Conservation (phyloP, 2,888 invertebrate genomes). For the Mythimna albipuncta region DNA sequence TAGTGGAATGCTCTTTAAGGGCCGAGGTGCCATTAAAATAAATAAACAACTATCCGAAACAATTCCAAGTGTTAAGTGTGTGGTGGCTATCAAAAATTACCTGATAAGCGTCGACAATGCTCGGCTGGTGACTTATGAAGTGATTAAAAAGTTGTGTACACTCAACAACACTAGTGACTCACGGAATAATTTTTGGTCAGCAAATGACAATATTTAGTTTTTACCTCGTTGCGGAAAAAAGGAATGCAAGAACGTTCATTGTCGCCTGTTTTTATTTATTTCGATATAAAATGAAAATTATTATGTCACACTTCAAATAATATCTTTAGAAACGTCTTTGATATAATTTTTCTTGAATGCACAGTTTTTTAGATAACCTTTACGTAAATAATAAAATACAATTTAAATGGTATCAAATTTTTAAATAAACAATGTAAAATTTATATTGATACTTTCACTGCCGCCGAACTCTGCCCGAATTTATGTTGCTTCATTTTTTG, state of each 20-base stretch:
- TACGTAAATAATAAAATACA: not conserved
- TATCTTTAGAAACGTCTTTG: slow-evolving; percentile 5
- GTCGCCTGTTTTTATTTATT: slow-evolving; percentile 38
- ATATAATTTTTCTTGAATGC: not conserved
- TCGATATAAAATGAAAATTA: slow-evolving; percentile 15
- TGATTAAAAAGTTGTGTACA: slow-evolving; percentile 81
- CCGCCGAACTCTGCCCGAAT: not conserved
- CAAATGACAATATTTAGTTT: slow-evolving; percentile 27
- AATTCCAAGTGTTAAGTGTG: slow-evolving; percentile 90
- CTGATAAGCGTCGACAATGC: slow-evolving; percentile 86
- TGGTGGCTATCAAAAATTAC: slow-evolving; percentile 90
- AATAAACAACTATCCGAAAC: slow-evolving; percentile 87
- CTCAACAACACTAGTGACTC: slow-evolving; percentile 62
- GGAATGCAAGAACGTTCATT: slow-evolving; percentile 11
- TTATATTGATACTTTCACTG: slow-evolving; percentile 10
- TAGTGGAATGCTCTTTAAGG: slow-evolving; percentile 88
- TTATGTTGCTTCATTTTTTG: slow-evolving; percentile 28
- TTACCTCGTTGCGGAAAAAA: slow-evolving; percentile 29
- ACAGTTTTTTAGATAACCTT: not conserved
- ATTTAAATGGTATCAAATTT: not conserved
- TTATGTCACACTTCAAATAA: slow-evolving; percentile 28
- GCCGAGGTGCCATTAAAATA: slow-evolving; percentile 86
- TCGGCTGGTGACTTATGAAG: slow-evolving; percentile 88
- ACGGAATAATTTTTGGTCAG: slow-evolving; percentile 16
- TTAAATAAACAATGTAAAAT: not conserved